These are phyloP conservation scores for Acrobasis consociella DNA, from an alignment of 2,888 invertebrate species.

Conservation along the genomic window DNA sequence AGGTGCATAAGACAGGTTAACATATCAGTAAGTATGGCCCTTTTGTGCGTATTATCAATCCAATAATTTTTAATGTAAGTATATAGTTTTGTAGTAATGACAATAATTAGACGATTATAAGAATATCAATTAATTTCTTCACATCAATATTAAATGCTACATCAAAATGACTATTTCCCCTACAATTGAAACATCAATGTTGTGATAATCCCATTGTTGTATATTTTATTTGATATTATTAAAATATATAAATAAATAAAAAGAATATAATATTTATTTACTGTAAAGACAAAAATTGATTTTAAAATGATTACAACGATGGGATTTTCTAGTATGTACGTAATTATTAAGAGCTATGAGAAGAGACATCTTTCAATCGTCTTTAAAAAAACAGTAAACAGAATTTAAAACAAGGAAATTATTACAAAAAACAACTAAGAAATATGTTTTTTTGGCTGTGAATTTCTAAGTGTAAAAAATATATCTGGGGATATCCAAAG, in stretches of 20 bases:
- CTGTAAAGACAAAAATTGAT: too few species aligned
- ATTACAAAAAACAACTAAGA: background rate
- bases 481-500: slow-evolving; percentile 5
- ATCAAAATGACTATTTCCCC: background rate
- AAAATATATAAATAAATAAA: too few species aligned
- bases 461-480: background rate
- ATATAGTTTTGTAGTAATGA: background rate
- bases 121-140: background rate
- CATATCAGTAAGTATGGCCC: background rate
- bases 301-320: too few species aligned
- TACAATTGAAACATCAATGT: background rate
- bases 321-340: too few species aligned
- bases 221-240: too few species aligned
- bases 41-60: background rate
- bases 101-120: background rate
- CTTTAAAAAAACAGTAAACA: too few species aligned
- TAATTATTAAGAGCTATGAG: too few species aligned
- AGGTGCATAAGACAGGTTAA: too few species aligned
- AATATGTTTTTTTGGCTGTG: too few species aligned
- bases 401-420: background rate
- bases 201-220: background rate
- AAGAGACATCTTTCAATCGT: too few species aligned
- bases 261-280: too few species aligned
- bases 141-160: background rate
- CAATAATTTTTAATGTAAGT: background rate